Conservation (phyloP, 1,140 invertebrate species). For the Microplitis mediator region DNA sequence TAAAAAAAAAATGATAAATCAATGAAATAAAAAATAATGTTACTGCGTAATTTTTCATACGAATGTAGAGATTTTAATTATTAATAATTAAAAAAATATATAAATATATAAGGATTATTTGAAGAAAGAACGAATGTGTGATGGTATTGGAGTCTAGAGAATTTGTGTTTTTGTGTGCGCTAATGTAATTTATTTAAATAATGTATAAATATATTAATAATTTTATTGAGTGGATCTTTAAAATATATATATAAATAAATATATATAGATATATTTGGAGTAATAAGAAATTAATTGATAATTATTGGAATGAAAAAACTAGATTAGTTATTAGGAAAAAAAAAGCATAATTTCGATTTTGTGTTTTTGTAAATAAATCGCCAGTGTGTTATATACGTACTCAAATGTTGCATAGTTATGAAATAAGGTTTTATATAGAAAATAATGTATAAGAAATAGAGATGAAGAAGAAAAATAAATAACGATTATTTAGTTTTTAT, state of each 20-base stretch:
- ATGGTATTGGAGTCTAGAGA: neutral
- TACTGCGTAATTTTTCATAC: constrained; percentile 49
- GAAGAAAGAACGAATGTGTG: neutral
- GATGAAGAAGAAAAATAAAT: constrained; percentile 17
- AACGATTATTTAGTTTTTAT: constrained; percentile 22
- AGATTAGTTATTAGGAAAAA: constrained; percentile 25
- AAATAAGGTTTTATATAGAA: constrained; percentile 24
- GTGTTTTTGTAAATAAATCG: neutral
- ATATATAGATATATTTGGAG: neutral
- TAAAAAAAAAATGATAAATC: constrained; percentile 22
- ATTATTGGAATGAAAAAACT: neutral
- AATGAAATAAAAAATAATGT: constrained; percentile 27
- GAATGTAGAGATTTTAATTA: constrained; percentile 17
- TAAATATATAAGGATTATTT: constrained; percentile 11
- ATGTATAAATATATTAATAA: too few species aligned
- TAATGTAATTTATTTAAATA: too few species aligned
- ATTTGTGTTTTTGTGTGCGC: neutral
- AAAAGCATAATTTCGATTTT: neutral
- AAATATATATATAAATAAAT: too few species aligned
- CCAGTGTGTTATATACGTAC: constrained; percentile 27
- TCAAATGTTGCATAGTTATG: constrained; percentile 31
- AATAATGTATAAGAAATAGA: constrained; percentile 18
- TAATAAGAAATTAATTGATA: neutral
- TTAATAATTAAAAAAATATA: constrained; percentile 23
- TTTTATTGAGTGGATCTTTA: neutral